Base-by-base conservation (phyloP, 2,888 invertebrate species). In the Cacoxenus indagator region DNA sequence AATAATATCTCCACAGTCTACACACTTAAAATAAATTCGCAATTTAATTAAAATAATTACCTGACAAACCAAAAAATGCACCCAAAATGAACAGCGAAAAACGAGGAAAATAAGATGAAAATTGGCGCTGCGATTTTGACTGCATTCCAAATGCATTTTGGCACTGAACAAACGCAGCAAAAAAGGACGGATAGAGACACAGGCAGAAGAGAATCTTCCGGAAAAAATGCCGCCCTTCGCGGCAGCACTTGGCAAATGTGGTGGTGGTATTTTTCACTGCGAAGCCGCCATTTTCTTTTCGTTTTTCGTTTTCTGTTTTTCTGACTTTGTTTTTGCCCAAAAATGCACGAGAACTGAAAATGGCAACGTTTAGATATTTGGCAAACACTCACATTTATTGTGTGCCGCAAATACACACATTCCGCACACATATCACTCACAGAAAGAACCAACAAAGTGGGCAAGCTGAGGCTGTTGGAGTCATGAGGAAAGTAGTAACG, bases 41-140 rank as follows among this genome's bases (percentile, higher is more conserved):
- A n/a, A 26, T 45, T 43, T 45, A 22, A 62, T 62, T 62, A 62
- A 62, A 62, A 62, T 62, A 62, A 62, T 62, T 62, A 62, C 61
- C 61, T 62, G 27, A 9, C 55, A 55, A 55, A 62, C 61, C n/a
- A 45, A 62, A 31, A 59, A 59, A 59, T 59, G 17, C 11, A 19
- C 19, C 19, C 61, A 37, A 22, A 51, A 51, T 6, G 24, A 22
- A 17, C 4, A 17, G 22, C n/a, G n/a, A 51, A 51, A 22, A 19
- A 22, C 11, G 8, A 51, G 22, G 6, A 48, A 11, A 48, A 48
- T 4, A 6, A 51, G 22, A 19, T 19, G 51, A 51, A 51, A 59
- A 37, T 31, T 17, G 27, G 55, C 55, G 59, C 59, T 22, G 2
- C 51, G 51, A 51, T 59, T 59, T 59, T 59, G 59, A 59, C 59